Evolutionary conservation across 23 tunicate genomes (phyloP).

Genomic region (Halocynthia roretzi): DNA sequence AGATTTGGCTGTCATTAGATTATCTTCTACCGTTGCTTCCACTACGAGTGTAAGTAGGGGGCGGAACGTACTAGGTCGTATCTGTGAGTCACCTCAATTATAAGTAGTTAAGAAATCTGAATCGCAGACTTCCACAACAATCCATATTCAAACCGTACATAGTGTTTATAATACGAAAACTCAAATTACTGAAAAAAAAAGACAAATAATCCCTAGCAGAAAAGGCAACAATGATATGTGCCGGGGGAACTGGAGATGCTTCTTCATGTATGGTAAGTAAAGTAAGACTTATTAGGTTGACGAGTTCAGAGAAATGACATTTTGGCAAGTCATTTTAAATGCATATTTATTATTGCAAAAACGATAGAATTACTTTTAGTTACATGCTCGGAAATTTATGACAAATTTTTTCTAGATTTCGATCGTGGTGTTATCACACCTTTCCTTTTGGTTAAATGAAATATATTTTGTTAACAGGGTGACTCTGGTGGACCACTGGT

Average conservation of each 20-base stretch:
- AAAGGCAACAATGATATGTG: conserved; percentile 59
- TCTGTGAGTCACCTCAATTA: conserved; percentile 20
- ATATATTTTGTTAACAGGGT: conserved; percentile 33
- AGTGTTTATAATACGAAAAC: neutral
- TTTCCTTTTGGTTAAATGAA: neutral
- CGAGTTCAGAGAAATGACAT: neutral
- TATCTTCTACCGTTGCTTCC: conserved; percentile 20
- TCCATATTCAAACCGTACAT: neutral
- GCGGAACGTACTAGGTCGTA: no score
- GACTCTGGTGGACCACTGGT: conserved; percentile 94
- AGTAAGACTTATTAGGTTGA: neutral
- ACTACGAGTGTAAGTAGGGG: neutral
- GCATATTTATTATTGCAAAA: neutral
- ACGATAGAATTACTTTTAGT: no score
- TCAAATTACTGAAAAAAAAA: neutral
- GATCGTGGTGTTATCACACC: no score
- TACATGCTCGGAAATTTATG: no score
- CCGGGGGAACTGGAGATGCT: conserved; percentile 53
- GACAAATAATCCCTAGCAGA: no score
- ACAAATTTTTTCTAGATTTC: no score
- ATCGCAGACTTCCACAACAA: neutral
- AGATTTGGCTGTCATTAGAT: conserved; percentile 65
- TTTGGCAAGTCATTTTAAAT: no score
- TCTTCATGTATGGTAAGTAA: conserved; percentile 69
- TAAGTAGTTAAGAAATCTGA: neutral